Percentiles rank a stretch among this genome's conserved stretches.
These are phyloP conservation scores for Eremophila alpestris DNA, from an alignment of 2,797 vertebrate species.

Conservation along the genomic window DNA sequence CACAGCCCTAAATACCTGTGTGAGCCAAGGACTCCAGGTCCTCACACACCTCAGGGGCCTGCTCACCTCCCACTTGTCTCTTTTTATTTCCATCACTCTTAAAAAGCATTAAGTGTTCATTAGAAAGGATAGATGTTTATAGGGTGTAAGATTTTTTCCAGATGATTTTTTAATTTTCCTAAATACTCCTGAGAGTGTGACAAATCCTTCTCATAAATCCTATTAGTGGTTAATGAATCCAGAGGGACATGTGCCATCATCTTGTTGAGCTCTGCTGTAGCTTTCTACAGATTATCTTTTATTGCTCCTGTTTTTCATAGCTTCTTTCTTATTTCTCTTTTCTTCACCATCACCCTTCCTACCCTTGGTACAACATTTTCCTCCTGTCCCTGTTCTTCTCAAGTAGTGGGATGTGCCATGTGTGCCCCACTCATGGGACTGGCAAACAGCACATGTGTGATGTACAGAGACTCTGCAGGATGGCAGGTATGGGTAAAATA, in stretches of 20 bases:
- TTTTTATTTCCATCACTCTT: neutral
- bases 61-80: accelerated
- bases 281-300: neutral
- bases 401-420: neutral
- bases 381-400: neutral
- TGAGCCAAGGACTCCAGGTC: neutral
- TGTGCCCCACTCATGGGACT: neutral
- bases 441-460: neutral
- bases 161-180: neutral
- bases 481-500: neutral
- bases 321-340: neutral
- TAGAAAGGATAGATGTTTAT: neutral
- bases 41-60: neutral
- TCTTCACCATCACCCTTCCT: neutral
- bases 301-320: neutral
- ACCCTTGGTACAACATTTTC: neutral
- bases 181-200: neutral
- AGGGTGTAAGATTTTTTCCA: neutral
- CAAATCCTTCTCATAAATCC: neutral
- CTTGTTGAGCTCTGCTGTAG: neutral
- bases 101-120: neutral
- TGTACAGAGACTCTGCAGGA: neutral
- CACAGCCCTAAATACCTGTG: neutral
- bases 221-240: neutral
- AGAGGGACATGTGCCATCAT: neutral